Evolutionary conservation across 2,113 vertebrate species (phyloP), one percentile per base, ranked within the genome.

Genomic region (Callionymus lyra): DNA sequence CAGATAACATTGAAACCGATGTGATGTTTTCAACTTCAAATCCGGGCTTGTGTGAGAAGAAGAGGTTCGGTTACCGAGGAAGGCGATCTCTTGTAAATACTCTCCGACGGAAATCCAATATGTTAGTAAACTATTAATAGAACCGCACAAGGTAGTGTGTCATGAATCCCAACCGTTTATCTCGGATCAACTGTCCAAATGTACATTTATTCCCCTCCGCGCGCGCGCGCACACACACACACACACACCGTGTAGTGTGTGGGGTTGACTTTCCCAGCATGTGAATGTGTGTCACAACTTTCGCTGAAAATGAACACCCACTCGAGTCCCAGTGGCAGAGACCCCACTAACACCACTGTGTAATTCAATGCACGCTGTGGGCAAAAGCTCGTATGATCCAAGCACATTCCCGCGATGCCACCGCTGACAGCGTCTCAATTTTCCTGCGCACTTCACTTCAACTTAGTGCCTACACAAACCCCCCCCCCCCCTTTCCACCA

Each of bases 81-180:
- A 82, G 57, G 38, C 41, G 70, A 80, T 74, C 75, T 72, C 62
- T 72, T 79, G 79, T 77, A 81, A 83, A 85, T 79, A 81, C 57
- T 65, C 66, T 43, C 41, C 59, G 55, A 76, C 57, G 41, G 80
- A 77, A 79, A 85, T 76, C 11, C 55, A 80, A 84, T 87, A 79
- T 74, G 79, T 86, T 77, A 80, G 76, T 84, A 84, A 86, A 85
- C 82, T 85, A 86, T 84, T 84, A 77, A 86, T 86, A 86, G 81
- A 79, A 67, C 13, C 50, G 76, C 68, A 63, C 75, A 80, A 81
- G 81, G 74, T 82, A 81, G 63, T 75, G 15, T 38, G 36, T 10
- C 16, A 13, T 14, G 15, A 18, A n/a, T 45, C 15, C 32, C 32
- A 10, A 9, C 12, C 12, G 16, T 32, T 21, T 10, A 35, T 19